Base-by-base conservation (phyloP, 2,797 vertebrate genomes). In the Lagodon rhomboides region DNA sequence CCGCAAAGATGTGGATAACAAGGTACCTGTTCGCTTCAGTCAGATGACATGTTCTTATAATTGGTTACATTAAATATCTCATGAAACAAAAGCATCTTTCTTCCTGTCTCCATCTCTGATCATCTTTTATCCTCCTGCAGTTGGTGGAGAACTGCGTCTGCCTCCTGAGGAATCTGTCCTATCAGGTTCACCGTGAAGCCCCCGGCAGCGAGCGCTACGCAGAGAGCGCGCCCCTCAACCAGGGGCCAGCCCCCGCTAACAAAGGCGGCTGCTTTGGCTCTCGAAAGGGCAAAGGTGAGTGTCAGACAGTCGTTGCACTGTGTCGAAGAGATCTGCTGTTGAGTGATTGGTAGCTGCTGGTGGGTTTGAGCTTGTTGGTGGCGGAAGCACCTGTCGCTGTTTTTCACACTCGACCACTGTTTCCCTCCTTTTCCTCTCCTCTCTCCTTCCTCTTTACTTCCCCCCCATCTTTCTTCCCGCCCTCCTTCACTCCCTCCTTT, bases 141-240 rank as follows among this genome's bases (percentile, higher is more conserved):
- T 92, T 99, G 91, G 97, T 98, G 87, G 98, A 99, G 91, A 99
- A 99, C 94, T 97, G 97, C 0, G 97, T 99, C 76, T 99, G 98
- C 88, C 96, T 99, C 77, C 94, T 99, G 87, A 96, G 98, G 90
- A 99, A 99, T 90, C 92, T 99, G 74, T 99, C 98, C 0, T 99
- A 99, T 87, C 98, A 99, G 78, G 97, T 99, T 47, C 98, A 99
- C 84, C 96, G 96, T 1, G 98, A 99, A 92, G 95, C 99, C 66
- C 98, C 98, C 0, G 96, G 97, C 0, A 95, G 94, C 0, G 98
- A 98, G 72, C 97, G 96, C 58, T 99, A 96, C 47, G 94, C 95
- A 76, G 98, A 99, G 90, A 91, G 92, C 0, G 0, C 93, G 0
- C 91, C 94, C 7, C 9, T 94, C 41, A 93, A 90, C 80, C 95